phyloP scores from a whole-genome alignment of 1,140 invertebrate genomes.

The Argopecten irradians region DNA sequence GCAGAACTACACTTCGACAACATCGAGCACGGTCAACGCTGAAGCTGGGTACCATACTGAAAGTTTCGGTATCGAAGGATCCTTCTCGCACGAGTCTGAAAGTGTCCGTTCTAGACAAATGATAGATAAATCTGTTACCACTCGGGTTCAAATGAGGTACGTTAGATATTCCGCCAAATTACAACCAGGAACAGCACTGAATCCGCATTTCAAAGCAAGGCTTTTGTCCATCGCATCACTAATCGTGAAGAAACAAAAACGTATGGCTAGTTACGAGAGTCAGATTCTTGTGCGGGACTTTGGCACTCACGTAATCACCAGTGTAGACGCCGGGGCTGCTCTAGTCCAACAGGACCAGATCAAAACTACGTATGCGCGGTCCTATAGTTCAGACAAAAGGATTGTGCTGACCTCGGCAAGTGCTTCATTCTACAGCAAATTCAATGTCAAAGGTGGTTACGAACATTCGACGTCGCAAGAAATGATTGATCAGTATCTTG shows the following conservation, averaged over 20 bases:
- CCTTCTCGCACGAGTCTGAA: conserved; percentile 62
- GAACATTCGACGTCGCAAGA: conserved; percentile 26
- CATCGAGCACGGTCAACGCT: conserved; percentile 62
- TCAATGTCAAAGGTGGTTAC: neutral
- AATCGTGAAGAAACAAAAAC: neutral
- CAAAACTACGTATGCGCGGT: neutral
- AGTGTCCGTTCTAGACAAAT: conserved; percentile 58
- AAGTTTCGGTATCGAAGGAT: conserved; percentile 60
- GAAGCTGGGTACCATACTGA: conserved; percentile 52
- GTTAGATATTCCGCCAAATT: conserved; percentile 62
- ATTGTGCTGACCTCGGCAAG: neutral
- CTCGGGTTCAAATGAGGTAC: conserved; percentile 62
- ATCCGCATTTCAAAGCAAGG: conserved; percentile 52
- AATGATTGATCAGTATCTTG: conserved; percentile 32
- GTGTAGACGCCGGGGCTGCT: conserved; percentile 60
- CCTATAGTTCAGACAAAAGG: neutral
- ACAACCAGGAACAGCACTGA: conserved; percentile 58
- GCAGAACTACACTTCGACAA: conserved; percentile 64
- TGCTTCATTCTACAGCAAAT: neutral
- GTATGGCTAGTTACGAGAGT: conserved; percentile 29
- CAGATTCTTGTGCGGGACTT: conserved; percentile 62
- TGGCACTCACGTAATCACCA: conserved; percentile 65
- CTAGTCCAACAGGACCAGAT: conserved; percentile 33
- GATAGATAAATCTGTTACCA: conserved; percentile 61
- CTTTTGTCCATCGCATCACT: conserved; percentile 54